Conservation (phyloP, 2,113 vertebrate genomes). For the Progne subis region DNA sequence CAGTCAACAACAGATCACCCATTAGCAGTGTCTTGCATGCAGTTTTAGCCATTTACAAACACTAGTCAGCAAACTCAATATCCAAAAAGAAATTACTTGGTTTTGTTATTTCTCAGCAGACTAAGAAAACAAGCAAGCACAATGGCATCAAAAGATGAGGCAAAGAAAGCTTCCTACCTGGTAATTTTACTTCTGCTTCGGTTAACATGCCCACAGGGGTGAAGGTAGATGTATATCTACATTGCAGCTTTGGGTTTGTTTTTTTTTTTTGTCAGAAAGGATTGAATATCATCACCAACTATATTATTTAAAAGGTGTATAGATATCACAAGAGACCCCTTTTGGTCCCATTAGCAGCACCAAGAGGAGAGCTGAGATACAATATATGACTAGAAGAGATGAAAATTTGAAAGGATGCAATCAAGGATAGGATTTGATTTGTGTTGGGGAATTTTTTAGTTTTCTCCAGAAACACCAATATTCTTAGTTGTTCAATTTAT, state of each 20-base stretch:
- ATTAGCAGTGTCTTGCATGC: neutral
- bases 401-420: neutral
- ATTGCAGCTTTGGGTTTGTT: neutral
- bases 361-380: neutral
- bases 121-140: neutral
- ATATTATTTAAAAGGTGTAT: neutral
- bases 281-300: neutral
- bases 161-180: neutral
- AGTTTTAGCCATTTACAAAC: neutral
- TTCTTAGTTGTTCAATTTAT: neutral
- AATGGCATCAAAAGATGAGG: neutral
- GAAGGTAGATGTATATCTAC: neutral
- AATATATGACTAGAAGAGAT: neutral
- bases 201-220: neutral
- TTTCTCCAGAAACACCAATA: neutral
- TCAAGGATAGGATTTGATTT: neutral
- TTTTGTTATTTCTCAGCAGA: neutral
- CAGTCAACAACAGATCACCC: neutral
- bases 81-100: neutral
- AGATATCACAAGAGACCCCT: neutral
- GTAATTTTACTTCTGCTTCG: neutral
- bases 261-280: neutral
- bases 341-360: neutral
- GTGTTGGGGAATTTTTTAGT: neutral
- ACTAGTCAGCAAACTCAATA: neutral